Evolutionary conservation across 2,113 vertebrate genomes (phyloP).

Genomic region (Dasyurus viverrinus): DNA sequence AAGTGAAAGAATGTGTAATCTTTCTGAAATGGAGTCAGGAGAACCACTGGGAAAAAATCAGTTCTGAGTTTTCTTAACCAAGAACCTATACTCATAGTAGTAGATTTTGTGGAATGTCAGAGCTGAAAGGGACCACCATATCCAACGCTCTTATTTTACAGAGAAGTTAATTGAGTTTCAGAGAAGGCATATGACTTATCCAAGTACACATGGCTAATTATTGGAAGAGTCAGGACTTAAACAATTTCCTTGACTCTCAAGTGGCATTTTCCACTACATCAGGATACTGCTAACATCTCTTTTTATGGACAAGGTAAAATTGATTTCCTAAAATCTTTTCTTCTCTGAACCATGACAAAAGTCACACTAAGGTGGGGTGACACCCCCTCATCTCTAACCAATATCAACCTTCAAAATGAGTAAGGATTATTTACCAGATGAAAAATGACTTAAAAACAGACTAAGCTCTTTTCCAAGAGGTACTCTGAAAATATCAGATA

Average conservation of each 20-base stretch:
- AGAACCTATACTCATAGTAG: not conserved
- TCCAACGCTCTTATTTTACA: not conserved
- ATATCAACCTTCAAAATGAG: constrained; percentile 28
- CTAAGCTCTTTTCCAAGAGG: not conserved
- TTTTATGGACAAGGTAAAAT: constrained; percentile 17
- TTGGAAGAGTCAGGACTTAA: not conserved
- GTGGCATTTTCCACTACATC: not conserved
- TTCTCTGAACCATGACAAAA: not conserved
- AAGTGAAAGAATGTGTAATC: not conserved
- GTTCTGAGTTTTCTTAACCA: not conserved
- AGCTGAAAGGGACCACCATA: not conserved
- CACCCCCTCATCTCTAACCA: constrained; percentile 8
- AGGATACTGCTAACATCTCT: not conserved
- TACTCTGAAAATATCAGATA: not conserved
- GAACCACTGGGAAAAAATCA: not conserved
- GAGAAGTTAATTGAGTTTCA: constrained; percentile 4
- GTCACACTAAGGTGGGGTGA: not conserved
- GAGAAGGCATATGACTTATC: not conserved
- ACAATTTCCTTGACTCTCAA: not conserved
- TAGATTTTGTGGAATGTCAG: not conserved
- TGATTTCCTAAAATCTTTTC: not conserved
- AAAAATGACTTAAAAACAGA: constrained; percentile 8
- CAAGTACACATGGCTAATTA: not conserved
- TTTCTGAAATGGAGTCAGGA: not conserved
- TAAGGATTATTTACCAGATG: not conserved